Percentiles rank a stretch among this genome's conserved stretches.
phyloP scores from a whole-genome alignment of 2,797 vertebrate species.

The Pampus argenteus region DNA sequence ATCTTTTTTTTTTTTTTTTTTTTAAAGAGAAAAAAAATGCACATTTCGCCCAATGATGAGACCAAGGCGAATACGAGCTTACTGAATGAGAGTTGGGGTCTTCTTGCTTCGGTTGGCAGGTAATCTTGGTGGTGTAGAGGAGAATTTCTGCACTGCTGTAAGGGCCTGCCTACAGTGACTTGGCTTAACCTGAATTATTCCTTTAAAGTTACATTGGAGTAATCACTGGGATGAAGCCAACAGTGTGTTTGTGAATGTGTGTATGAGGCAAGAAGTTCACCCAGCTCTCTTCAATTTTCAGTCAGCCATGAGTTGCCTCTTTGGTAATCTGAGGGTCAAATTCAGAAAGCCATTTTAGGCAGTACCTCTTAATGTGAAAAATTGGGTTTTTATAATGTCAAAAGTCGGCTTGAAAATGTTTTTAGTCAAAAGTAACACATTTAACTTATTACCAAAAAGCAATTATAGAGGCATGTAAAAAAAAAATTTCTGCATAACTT shows the following conservation, averaged over 20 bases:
- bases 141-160: slow-evolving; percentile 90
- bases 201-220: slow-evolving; percentile 57
- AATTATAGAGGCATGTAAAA: not conserved
- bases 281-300: slow-evolving; percentile 55
- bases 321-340: slow-evolving; percentile 81
- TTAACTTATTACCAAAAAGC: not conserved
- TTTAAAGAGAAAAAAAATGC: no score
- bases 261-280: slow-evolving; percentile 47
- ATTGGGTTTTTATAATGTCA: no score
- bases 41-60: slow-evolving; percentile 87
- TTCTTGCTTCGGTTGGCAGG: slow-evolving; percentile 86
- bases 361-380: no score
- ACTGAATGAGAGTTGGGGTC: slow-evolving; percentile 76
- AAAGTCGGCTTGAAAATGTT: no score
- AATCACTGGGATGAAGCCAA: slow-evolving; percentile 54
- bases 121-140: slow-evolving; percentile 94
- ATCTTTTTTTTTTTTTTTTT: not conserved
- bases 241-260: slow-evolving; percentile 53
- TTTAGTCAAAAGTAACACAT: not conserved
- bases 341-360: slow-evolving; percentile 17
- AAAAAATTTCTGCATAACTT: no score
- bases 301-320: slow-evolving; percentile 74
- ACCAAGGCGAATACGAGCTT: slow-evolving; percentile 93
- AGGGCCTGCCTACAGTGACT: slow-evolving; percentile 92
- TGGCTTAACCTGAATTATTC: slow-evolving; percentile 62